Conservation (phyloP, 2,113 vertebrate species). For the Dicaeum eximium region DNA sequence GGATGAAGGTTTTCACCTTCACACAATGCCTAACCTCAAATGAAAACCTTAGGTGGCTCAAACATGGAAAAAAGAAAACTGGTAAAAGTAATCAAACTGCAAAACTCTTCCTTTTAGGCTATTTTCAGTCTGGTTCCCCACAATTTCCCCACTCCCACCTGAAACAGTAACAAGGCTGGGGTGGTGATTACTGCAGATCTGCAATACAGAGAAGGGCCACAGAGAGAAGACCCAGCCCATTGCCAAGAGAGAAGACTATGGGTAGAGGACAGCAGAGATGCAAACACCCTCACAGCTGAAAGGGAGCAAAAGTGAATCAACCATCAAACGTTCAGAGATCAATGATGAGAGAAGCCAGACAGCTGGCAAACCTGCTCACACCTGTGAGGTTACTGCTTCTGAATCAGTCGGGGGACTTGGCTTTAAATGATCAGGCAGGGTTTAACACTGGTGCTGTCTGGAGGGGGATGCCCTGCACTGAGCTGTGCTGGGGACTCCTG, state of each 20-base stretch:
- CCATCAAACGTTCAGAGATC: neutral
- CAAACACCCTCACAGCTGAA: neutral
- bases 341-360: fast-evolving
- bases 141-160: neutral
- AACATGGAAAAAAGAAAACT: neutral
- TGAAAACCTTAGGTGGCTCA: neutral
- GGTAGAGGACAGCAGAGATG: neutral
- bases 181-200: neutral
- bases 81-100: neutral
- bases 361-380: neutral
- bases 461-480: neutral
- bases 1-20: neutral
- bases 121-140: neutral
- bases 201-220: fast-evolving
- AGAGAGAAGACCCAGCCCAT: neutral
- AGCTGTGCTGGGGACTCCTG: neutral
- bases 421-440: neutral
- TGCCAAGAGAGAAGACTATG: neutral
- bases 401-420: neutral
- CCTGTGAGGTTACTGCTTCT: neutral
- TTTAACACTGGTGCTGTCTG: neutral
- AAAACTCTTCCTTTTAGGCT: neutral
- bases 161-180: neutral
- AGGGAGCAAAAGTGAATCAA: neutral
- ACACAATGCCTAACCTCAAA: neutral